Percentiles rank a stretch among this genome's conserved stretches.
These are phyloP conservation scores for Thomomys bottae DNA, from an alignment of 2,113 vertebrate species.

Conservation along the genomic window DNA sequence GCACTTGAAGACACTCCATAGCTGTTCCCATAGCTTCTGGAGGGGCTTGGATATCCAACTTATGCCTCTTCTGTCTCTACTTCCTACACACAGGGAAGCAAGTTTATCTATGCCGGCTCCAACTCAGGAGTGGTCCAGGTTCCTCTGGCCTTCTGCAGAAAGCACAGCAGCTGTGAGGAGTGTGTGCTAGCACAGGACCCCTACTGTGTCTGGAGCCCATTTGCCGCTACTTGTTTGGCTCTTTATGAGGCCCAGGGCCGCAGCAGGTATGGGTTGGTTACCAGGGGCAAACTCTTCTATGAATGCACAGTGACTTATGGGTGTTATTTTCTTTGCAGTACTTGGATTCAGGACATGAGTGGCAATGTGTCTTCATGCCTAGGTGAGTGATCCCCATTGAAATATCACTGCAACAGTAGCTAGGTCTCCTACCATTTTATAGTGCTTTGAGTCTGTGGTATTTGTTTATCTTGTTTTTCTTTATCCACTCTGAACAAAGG, in stretches of 20 bases:
- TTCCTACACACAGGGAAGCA: constrained; percentile 84
- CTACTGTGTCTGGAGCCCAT: constrained; percentile 93
- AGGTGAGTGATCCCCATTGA: constrained; percentile 76
- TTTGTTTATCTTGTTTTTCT: background rate
- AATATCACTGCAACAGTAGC: fast-evolving
- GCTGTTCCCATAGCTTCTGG: too few species aligned
- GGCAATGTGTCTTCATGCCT: constrained; percentile 91
- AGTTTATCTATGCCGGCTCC: constrained; percentile 92
- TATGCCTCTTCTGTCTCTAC: background rate
- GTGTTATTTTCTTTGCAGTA: constrained; percentile 84
- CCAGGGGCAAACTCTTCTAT: fast-evolving
- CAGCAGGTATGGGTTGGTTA: constrained; percentile 79
- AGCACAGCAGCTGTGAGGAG: constrained; percentile 90
- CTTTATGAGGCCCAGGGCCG: constrained; percentile 81
- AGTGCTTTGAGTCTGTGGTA: background rate
- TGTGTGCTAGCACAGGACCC: constrained; percentile 95
- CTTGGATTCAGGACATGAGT: constrained; percentile 90
- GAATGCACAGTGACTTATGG: fast-evolving
- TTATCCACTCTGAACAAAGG: background rate
- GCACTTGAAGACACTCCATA: too few species aligned
- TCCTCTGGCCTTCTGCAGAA: constrained; percentile 92
- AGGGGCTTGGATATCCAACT: background rate
- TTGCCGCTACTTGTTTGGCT: constrained; percentile 82
- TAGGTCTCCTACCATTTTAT: fast-evolving
- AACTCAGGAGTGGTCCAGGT: constrained; percentile 94